Evolutionary conservation across 2,888 invertebrate genomes (phyloP), one percentile per base, ranked within the genome.

Genomic region (Achlya flavicornis): DNA sequence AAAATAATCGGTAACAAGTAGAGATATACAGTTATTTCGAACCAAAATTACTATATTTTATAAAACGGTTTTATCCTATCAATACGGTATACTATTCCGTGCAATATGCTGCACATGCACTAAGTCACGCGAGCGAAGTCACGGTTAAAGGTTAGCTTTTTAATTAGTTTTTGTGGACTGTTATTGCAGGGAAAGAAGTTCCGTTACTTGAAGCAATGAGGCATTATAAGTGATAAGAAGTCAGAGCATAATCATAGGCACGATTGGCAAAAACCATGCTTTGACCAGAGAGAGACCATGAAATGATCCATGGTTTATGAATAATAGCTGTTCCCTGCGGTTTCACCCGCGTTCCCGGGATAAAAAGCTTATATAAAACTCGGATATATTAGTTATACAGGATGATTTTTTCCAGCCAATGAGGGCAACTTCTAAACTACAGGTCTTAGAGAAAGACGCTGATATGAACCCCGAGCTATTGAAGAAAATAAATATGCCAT

Each of bases 61-160:
- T 46, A n/a, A 46, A 46, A 46, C n/a, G 48, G 1, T 16, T 7
- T 48, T 6, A 16, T 48, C 16, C 16, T 8, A 48, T 48, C 11
- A 16, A 7, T 48, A 48, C 48, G 48, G 48, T 48, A 16, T 16
- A 48, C 48, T 3, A 48, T 48, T 14, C 7, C 48, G 48, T 48
- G 48, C 48, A 48, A 48, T 48, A 48, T 26, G 26, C 26, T 48
- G 48, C 48, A 48, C 48, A 16, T 48, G 48, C 48, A 48, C n/a
- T 48, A n/a, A n/a, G 48, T 48, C 48, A 48, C 48, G 48, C 48
- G 48, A 48, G 16, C 48, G n/a, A 7, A n/a, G 48, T 48, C 48
- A 48, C 48, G 16, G 48, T 48, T 48, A 48, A 48, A 48, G 48
- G 48, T 48, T 6, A 16, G n/a, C n/a, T 46, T 48, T 48, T 48